Evolutionary conservation across 2,888 invertebrate species (phyloP).

Genomic region (Buathra laborator): DNA sequence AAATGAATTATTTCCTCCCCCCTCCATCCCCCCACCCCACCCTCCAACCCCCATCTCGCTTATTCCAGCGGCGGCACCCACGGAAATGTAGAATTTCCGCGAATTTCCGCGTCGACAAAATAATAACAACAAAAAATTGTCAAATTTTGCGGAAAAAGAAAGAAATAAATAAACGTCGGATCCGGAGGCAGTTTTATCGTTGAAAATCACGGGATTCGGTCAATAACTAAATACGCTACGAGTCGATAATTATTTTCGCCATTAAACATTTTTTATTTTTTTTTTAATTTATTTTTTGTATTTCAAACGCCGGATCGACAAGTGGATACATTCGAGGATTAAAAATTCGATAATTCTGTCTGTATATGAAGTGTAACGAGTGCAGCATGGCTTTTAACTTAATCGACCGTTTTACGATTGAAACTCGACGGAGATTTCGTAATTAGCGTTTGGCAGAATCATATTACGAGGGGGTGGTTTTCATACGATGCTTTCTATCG

Average conservation of each 20-base stretch:
- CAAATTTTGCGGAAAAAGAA: not conserved
- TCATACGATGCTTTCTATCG: conserved; percentile 37
- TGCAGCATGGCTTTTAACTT: conserved; percentile 31
- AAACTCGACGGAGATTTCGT: conserved; percentile 41
- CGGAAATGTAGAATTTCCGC: conserved; percentile 18
- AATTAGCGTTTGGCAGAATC: conserved; percentile 49
- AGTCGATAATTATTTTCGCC: not conserved
- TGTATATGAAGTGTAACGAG: conserved; percentile 21
- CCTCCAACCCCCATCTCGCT: not conserved
- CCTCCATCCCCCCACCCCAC: too few species aligned
- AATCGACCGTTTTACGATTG: conserved; percentile 47
- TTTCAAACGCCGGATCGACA: not conserved
- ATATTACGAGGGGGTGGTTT: conserved; percentile 6
- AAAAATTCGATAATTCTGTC: conserved; percentile 40
- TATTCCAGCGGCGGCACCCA: not conserved
- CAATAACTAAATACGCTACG: not conserved
- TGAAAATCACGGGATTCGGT: not conserved
- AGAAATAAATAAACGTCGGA: not conserved
- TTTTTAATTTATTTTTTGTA: not conserved
- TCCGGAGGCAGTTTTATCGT: not conserved
- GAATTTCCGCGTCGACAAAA: not conserved
- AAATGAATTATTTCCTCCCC: conserved; percentile 77
- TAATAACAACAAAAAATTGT: not conserved
- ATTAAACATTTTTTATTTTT: not conserved
- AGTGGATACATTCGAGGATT: not conserved